Evolutionary conservation across 1,140 invertebrate genomes (phyloP).

Genomic region (Heterodera schachtii): DNA sequence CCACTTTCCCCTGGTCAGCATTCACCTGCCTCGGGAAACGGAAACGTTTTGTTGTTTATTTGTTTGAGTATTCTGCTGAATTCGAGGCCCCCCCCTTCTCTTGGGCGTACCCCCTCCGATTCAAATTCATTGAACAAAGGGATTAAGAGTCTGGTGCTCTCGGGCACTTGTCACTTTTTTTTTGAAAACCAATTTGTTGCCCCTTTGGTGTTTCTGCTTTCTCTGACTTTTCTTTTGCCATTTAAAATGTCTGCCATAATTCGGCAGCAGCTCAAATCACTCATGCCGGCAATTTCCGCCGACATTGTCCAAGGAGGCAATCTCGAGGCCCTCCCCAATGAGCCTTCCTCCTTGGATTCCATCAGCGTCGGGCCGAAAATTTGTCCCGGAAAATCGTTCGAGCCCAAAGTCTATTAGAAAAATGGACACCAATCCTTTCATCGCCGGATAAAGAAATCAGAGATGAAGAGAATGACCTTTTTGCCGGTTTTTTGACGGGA

Average conservation of each 20-base stretch:
- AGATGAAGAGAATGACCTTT: background rate
- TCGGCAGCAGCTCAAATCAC: background rate
- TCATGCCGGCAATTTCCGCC: background rate
- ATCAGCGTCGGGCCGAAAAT: background rate
- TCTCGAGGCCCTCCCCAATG: too few species aligned
- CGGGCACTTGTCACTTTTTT: too few species aligned
- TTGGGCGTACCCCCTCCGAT: too few species aligned
- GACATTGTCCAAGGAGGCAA: background rate
- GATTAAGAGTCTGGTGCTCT: too few species aligned
- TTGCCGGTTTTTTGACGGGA: background rate
- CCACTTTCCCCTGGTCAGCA: too few species aligned
- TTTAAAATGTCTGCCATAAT: background rate
- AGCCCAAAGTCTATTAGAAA: background rate
- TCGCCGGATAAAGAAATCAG: background rate
- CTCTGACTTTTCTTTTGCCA: background rate
- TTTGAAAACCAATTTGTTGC: too few species aligned
- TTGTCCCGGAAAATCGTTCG: background rate
- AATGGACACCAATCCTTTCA: background rate
- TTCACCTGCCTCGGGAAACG: too few species aligned
- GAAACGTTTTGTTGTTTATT: too few species aligned
- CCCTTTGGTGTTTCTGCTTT: background rate
- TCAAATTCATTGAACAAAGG: too few species aligned
- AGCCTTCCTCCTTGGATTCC: too few species aligned
- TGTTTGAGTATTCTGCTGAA: too few species aligned
- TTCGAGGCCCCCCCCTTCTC: too few species aligned